These are phyloP conservation scores for Macquaria australasica DNA, from an alignment of 2,113 vertebrate species.

Conservation along the genomic window DNA sequence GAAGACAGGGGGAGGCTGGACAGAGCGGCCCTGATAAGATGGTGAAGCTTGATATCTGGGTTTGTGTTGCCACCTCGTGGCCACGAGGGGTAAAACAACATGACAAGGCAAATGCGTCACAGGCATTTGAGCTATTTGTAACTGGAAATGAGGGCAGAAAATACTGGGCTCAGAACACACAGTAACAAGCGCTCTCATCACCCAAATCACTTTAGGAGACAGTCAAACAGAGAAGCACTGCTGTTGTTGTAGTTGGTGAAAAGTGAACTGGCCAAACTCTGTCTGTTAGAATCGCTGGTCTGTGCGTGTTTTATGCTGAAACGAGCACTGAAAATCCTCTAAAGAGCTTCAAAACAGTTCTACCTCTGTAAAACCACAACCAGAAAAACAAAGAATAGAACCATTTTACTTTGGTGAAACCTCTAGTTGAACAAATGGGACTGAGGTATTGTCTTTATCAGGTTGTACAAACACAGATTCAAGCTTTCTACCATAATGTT, in stretches of 20 bases:
- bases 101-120: conserved; percentile 35
- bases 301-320: conserved; percentile 6
- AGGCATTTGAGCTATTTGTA: conserved; percentile 40
- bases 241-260: conserved; percentile 11
- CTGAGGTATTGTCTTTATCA: neutral
- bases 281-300: neutral
- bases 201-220: conserved; percentile 35
- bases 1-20: neutral
- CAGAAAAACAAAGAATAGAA: conserved; percentile 3
- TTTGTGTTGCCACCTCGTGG: conserved; percentile 78
- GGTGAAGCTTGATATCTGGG: conserved; percentile 39
- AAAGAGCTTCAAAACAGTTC: neutral
- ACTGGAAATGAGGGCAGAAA: conserved; percentile 57
- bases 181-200: conserved; percentile 20
- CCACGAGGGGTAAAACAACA: conserved; percentile 43
- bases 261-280: conserved; percentile 8
- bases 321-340: neutral
- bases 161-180: conserved; percentile 37
- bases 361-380: neutral
- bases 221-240: conserved; percentile 2
- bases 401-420: neutral
- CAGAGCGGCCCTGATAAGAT: neutral
- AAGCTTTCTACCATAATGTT: neutral
- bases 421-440: neutral
- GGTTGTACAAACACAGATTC: neutral